phyloP scores from a whole-genome alignment of 2,113 vertebrate species.

The Xiphophorus maculatus region DNA sequence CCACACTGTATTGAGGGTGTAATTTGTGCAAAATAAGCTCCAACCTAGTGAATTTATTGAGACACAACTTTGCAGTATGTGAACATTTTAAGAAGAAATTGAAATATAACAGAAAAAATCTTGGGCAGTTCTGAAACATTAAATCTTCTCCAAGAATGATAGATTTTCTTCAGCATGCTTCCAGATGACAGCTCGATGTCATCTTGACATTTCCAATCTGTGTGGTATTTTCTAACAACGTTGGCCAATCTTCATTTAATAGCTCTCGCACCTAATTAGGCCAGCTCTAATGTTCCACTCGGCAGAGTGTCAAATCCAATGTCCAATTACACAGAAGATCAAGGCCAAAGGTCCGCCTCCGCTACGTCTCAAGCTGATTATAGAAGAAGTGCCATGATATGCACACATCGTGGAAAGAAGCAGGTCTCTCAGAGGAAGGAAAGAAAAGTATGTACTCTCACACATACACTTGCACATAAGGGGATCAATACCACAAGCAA shows the following conservation, averaged over 20 bases:
- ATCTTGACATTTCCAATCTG: slow-evolving; percentile 77
- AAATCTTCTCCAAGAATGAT: slow-evolving; percentile 69
- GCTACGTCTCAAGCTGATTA: slow-evolving; percentile 72
- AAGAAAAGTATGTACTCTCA: slow-evolving; percentile 17
- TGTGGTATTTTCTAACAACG: slow-evolving; percentile 79
- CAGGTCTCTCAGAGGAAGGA: slow-evolving; percentile 52
- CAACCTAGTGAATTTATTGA: background rate
- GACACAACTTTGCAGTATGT: background rate
- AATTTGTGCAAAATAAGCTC: background rate
- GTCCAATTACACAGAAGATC: slow-evolving; percentile 81
- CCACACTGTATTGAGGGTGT: background rate
- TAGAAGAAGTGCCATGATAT: slow-evolving; percentile 62
- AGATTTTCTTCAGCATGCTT: slow-evolving; percentile 52
- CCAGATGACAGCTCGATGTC: slow-evolving; percentile 61
- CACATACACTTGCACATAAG: slow-evolving; percentile 34
- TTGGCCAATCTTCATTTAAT: slow-evolving; percentile 76
- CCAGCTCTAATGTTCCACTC: slow-evolving; percentile 79
- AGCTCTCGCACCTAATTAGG: slow-evolving; percentile 80
- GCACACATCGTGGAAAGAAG: slow-evolving; percentile 56
- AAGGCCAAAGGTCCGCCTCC: slow-evolving; percentile 78
- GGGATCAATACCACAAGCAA: slow-evolving; percentile 64
- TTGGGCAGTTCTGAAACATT: slow-evolving; percentile 53
- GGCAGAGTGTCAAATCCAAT: slow-evolving; percentile 76
- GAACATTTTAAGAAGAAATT: slow-evolving; percentile 39
- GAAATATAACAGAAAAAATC: slow-evolving; percentile 40